Evolutionary conservation across 2,113 vertebrate genomes (phyloP).

Genomic region (Columba janthina): DNA sequence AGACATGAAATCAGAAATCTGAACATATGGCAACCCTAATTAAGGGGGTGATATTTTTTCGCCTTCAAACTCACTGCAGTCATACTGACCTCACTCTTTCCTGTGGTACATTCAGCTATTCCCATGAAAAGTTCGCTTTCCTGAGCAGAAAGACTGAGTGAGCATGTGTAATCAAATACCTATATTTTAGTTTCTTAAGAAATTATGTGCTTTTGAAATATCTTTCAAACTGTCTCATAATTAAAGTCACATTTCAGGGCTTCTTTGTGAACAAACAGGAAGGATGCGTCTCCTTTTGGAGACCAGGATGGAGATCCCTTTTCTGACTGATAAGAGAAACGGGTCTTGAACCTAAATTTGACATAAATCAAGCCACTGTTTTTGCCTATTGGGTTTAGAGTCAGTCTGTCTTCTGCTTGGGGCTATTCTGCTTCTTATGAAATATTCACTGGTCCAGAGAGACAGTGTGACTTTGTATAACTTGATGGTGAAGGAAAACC

Average conservation of each 20-base stretch:
- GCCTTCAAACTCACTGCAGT: neutral
- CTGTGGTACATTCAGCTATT: neutral
- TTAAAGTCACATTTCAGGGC: neutral
- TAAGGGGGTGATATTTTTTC: neutral
- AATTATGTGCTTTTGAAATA: neutral
- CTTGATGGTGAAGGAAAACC: neutral
- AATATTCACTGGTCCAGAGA: slow-evolving; percentile 53
- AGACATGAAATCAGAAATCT: neutral
- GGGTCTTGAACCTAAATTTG: slow-evolving; percentile 9
- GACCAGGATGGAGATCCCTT: neutral
- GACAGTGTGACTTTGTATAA: neutral
- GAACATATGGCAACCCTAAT: neutral
- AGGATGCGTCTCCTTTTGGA: neutral
- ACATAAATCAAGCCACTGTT: neutral
- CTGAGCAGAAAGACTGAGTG: neutral
- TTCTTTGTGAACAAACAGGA: neutral
- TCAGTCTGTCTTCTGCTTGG: slow-evolving; percentile 44
- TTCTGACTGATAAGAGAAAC: neutral
- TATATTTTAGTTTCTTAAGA: neutral
- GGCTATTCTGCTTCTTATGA: slow-evolving; percentile 49
- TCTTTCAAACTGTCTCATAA: neutral
- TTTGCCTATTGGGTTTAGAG: slow-evolving; percentile 6
- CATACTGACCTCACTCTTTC: neutral
- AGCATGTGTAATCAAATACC: neutral
- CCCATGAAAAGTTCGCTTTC: neutral